phyloP scores from a whole-genome alignment of 2,888 invertebrate genomes.

The Netelia inedita region DNA sequence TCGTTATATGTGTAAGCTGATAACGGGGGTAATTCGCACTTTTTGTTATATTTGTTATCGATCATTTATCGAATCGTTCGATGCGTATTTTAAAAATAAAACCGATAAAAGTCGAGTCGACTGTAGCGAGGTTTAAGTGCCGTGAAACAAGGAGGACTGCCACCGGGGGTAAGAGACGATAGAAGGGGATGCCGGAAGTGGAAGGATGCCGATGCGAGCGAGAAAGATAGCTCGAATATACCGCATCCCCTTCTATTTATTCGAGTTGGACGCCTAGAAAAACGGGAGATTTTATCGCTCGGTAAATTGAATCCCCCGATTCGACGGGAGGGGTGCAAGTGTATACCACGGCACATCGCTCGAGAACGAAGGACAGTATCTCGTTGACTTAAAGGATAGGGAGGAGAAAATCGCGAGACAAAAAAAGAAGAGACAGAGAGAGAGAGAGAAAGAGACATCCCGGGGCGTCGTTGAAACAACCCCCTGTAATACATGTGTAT shows the following conservation, averaged over 20 bases:
- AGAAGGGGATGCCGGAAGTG: conserved; percentile 24
- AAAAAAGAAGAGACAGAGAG: conserved; percentile 36
- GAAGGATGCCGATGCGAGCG: conserved; percentile 19
- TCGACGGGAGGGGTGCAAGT: conserved; percentile 67
- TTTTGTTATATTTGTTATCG: neutral
- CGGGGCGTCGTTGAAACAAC: conserved; percentile 38
- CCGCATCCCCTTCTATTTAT: conserved; percentile 71
- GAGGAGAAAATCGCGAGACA: conserved; percentile 49
- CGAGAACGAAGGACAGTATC: conserved; percentile 27
- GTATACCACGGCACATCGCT: neutral
- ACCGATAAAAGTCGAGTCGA: no score
- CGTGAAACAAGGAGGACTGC: neutral
- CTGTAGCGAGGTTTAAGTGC: neutral
- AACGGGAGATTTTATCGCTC: conserved; percentile 79
- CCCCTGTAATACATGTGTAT: conserved; percentile 47
- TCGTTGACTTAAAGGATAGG: conserved; percentile 15
- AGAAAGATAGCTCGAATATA: conserved; percentile 13
- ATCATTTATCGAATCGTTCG: no score
- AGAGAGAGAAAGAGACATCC: conserved; percentile 33
- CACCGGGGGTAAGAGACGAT: neutral
- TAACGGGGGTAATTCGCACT: neutral
- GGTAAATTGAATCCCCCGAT: conserved; percentile 80
- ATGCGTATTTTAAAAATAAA: no score
- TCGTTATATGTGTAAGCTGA: neutral
- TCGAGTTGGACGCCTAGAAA: conserved; percentile 76